A percentile compares a stretch with the other conserved stretches of the same genome.
These are phyloP conservation scores for Synergus itoensis DNA, from an alignment of 2,888 invertebrate genomes.

Conservation along the genomic window DNA sequence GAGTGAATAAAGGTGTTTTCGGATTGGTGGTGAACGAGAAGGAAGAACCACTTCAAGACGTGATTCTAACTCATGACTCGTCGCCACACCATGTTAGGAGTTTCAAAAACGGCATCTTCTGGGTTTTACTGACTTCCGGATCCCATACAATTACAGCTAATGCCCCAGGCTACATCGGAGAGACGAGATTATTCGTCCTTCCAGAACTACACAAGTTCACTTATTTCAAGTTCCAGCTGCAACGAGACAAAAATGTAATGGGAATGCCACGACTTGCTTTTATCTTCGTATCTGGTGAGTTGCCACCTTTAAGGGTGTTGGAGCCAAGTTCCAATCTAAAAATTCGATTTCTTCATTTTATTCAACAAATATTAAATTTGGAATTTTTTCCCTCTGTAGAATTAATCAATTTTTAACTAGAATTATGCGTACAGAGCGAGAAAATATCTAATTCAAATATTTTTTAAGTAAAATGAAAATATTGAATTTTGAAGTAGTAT, in stretches of 20 bases:
- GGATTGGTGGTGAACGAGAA: conserved; percentile 70
- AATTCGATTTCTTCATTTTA: no score
- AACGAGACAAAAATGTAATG: conserved; percentile 83
- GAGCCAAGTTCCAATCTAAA: no score
- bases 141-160: conserved; percentile 80
- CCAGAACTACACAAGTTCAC: conserved; percentile 64
- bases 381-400: no score
- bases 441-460: no score
- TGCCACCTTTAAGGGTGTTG: neutral
- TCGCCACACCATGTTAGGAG: conserved; percentile 67
- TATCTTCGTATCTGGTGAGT: conserved; percentile 85
- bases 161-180: conserved; percentile 82
- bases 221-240: conserved; percentile 83
- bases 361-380: no score
- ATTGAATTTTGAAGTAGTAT: no score
- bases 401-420: no score
- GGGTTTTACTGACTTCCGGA: conserved; percentile 74
- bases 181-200: conserved; percentile 79
- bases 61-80: conserved; percentile 67
- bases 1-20: conserved; percentile 64
- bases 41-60: conserved; percentile 67
- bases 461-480: no score
- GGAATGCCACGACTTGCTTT: conserved; percentile 89
- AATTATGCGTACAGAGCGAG: no score
- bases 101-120: conserved; percentile 70